Conservation (phyloP, 2,888 invertebrate genomes). For the Lasioglossum vierecki region DNA sequence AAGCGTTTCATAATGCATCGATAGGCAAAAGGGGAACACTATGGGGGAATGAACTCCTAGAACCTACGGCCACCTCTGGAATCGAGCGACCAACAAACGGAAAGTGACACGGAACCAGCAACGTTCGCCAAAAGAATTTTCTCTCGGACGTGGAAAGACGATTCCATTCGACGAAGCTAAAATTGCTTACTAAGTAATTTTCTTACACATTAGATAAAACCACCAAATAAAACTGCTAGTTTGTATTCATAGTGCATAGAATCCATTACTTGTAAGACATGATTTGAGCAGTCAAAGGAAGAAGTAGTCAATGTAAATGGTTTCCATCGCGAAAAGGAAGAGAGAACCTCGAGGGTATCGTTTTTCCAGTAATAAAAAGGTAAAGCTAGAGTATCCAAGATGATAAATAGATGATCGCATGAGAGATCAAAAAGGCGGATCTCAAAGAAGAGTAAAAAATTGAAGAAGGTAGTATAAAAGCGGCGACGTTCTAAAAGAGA, state of each 20-base stretch:
- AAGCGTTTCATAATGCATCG: conserved; percentile 17
- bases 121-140: background rate
- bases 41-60: conserved; percentile 4
- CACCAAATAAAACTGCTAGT: background rate
- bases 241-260: background rate
- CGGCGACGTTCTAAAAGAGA: background rate
- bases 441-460: background rate
- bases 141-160: background rate
- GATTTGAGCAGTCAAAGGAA: background rate
- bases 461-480: background rate
- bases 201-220: too few relatives aligned
- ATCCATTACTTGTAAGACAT: background rate
- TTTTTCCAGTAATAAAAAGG: background rate
- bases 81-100: background rate
- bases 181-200: background rate
- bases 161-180: background rate
- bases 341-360: background rate
- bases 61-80: background rate
- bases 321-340: background rate
- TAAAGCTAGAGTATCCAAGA: background rate
- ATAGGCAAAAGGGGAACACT: conserved; percentile 25
- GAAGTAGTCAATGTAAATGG: background rate
- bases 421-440: background rate
- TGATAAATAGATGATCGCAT: background rate
- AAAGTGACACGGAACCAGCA: background rate